Base-by-base conservation (phyloP, 2,888 invertebrate genomes). In the Mythimna loreyi region DNA sequence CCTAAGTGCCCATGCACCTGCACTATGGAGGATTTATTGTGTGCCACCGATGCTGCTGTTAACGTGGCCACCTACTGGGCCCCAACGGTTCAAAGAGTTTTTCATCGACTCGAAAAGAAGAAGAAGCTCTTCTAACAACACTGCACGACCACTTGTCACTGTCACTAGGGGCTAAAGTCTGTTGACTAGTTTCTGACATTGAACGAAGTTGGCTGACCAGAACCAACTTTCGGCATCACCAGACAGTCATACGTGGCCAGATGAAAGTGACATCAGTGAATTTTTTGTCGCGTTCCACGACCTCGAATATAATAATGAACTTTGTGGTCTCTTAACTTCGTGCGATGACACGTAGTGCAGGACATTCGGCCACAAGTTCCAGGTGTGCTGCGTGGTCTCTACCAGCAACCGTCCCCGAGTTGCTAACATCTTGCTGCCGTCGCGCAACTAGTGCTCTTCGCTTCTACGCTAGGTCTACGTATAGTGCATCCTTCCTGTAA, bases 401-500 rank as follows among this genome's bases (percentile, higher is more conserved):
- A 5, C 40, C 40, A 16, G 40, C 40, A 2, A 4, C 40, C 16
- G 16, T 4, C 1, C 25, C 19, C n/a, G 16, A 40, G 49, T n/a
- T 4, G 25, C 33, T 40, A n/a, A 7, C 50, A 19, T 36, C 25
- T 36, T 9, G 47, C 40, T 28, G 25, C 30, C 13, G 21, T 52
- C 43, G 55, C 47, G 59, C 60, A 8, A 40, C 36, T 60, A 36
- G 58, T 43, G 21, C 47, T 53, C 19, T 30, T 33, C 21, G 16
- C 33, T 43, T 53, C 21, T 64, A 58, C 19, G 19, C 40, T 40
- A 66, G 36, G 13, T 66, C n/a, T 78, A 77, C 36, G 40, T 23
- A 52, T 23, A 52, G 59, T 63, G 58, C 50, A 52, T 63, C 56
- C 57, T 79, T 74, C 40, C 63, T 76, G 76, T 76, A 76, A 76